Evolutionary conservation across 2,797 vertebrate genomes (phyloP), one percentile per base, ranked within the genome.

Genomic region (Enteromius trimaculatus): DNA sequence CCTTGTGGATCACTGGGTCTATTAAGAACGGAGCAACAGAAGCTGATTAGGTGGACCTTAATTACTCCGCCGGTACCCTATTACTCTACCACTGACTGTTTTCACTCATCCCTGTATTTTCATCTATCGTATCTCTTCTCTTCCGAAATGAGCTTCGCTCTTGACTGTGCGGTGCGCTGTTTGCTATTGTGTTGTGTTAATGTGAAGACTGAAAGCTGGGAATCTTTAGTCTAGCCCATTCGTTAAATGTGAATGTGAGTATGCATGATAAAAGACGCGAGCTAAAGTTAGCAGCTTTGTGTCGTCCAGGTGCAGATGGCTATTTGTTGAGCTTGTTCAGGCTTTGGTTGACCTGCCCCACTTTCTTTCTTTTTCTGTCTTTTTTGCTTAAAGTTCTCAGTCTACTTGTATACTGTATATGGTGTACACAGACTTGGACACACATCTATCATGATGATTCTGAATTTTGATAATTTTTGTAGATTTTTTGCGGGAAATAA

Each of bases 1-100:
- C 79, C 81, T 49, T 74, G 62, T 58, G 88, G 88, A 85, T 90
- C 86, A 87, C 76, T 69, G 79, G 84, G 77, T 85, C 85, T 88
- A 85, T 88, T 87, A 88, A 89, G 88, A 31, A 79, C 77, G 68
- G 49, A 84, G 86, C 81, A 64, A 76, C 55, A 82, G 84, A 89
- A 85, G 70, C 86, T 87, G 86, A 86, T 88, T 87, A 88, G 83
- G 71, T 87, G 58, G 79, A 85, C 79, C 72, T 86, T 89, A 87
- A 88, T 89, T 85, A 89, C 86, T 82, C 80, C 55, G 17, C 76
- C n/a, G 51, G 64, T 53, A 77, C 65, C 74, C 79, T 37, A 74
- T 86, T 76, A 82, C 71, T 83, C 77, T 31, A 60, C 66, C 75
- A 49, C 68, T 37, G 65, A 83, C 60, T 84, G 53, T 70, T 85